Evolutionary conservation across 2,797 vertebrate genomes (phyloP), one percentile per base, ranked within the genome.

Genomic region (Labeo calbasu): DNA sequence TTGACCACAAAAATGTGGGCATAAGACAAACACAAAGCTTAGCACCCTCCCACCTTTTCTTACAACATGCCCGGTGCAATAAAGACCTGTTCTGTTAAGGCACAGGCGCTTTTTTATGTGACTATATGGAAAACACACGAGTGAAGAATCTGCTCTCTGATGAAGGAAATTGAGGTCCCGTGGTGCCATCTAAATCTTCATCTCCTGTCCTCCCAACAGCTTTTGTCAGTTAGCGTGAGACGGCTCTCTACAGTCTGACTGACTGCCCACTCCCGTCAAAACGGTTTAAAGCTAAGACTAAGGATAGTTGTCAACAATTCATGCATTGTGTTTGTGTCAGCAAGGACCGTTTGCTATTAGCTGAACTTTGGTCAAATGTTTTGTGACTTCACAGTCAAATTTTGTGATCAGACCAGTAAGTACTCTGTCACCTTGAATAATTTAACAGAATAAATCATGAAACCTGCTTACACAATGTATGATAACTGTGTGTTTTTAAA

Each of bases 1-100:
- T 90, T 90, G 80, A 57, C 77, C 70, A 77, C n/a, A 87, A 65
- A 85, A 85, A 87, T 87, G 68, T 77, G 55, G 61, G 32, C 50
- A 28, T 51, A 68, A 79, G 48, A 53, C 28, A 76, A 82, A 76
- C 71, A 66, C 71, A 46, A 32, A 28, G 69, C 69, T 25, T 23
- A n/a, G 15, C 10, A 69, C 11, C 48, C 19, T 50, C 50, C 48
- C 21, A 4, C 19, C 48, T 79, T 25, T 79, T 28, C 32, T 36
- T 43, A 43, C 75, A 61, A 73, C 81, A 25, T 76, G 15, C 51
- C 32, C 14, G 19, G 51, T 59, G 79, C 25, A 63, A 63, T 51
- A 65, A 51, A 21, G 43, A 40, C 57, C 57, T 82, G 46, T 53
- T 46, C 63, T 43, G 21, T 66, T 43, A 53, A 82, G 59, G 28